Percentiles rank a stretch among this genome's conserved stretches.
Evolutionary conservation across 37 sponge, comb jelly and placozoan species (phyloP).

Genomic region (Beroe ovata): DNA sequence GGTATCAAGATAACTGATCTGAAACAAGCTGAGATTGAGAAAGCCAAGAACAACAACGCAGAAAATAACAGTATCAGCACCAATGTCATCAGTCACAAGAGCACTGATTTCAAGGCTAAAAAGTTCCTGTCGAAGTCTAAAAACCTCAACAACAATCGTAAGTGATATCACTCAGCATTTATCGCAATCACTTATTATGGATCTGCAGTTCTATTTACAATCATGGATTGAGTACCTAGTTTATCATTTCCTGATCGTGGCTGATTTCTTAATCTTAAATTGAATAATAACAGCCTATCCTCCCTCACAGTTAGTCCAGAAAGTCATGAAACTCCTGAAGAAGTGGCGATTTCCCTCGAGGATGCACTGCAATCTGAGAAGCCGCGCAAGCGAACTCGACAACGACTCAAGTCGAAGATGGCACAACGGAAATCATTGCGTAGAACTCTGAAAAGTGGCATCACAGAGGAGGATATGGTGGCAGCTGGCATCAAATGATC

Average conservation of each 20-base stretch:
- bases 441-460: conserved; percentile 23
- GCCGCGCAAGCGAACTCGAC: conserved; percentile 12
- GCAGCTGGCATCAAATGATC: conserved; percentile 54
- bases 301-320: background rate
- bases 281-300: no score
- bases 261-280: no score
- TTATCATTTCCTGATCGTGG: no score
- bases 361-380: conserved; percentile 20
- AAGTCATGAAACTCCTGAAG: conserved; percentile 31
- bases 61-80: background rate
- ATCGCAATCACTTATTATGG: no score
- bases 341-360: conserved; percentile 34
- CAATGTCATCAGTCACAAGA: background rate
- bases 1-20: conserved; percentile 65
- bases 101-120: background rate
- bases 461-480: conserved; percentile 43
- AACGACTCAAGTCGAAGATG: conserved; percentile 56
- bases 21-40: background rate
- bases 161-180: no score
- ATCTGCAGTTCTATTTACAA: background rate
- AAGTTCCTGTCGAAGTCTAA: background rate
- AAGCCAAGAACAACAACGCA: background rate
- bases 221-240: no score
- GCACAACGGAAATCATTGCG: conserved; percentile 33
- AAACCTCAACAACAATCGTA: background rate